Evolutionary conservation across 2,888 invertebrate genomes (phyloP), one percentile per base, ranked within the genome.

Genomic region (Psococerastis gibbosa): DNA sequence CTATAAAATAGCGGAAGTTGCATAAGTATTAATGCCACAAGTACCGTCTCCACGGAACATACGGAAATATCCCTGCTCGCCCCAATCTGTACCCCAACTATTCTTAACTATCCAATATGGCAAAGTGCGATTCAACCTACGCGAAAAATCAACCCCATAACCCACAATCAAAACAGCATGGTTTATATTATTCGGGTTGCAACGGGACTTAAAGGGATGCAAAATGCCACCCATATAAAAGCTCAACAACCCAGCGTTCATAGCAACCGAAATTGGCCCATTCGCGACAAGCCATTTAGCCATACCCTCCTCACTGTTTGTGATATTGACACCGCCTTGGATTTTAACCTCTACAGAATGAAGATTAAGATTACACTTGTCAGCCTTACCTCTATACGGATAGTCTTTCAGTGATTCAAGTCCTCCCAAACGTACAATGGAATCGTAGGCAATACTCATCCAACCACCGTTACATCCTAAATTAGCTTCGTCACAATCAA

Each of bases 121-220:
- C 34, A 87, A 59, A 1, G 66, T 69, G 61, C 79, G 83, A 55
- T 87, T 17, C 22, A 31, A 45, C 13, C 27, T 38, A 35, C 51
- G 66, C 69, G 65, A 63, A 81, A 80, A 70, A 60, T 78, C 75
- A 33, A 73, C 65, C 43, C 92, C 94, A 57, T 76, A 95, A 45
- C 95, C 94, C 2, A 94, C 92, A 55, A 95, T 82, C 2, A 95
- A 69, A n/a, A 94, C 94, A 2, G 94, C 95, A 57, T 95, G 94
- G 63, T 95, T 91, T 23, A 95, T 62, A 55, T 71, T 71, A 1
- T 64, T 65, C 2, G 80, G 78, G 53, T 67, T 73, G 61, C 89
- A 91, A 11, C 94, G 66, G 54, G 79, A 68, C 55, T 77, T 79
- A 71, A 75, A 82, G 0, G 94, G 94, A 65, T 95, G 92, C 0